Base-by-base conservation (phyloP, 2,888 invertebrate genomes). In the Erebia palarica region DNA sequence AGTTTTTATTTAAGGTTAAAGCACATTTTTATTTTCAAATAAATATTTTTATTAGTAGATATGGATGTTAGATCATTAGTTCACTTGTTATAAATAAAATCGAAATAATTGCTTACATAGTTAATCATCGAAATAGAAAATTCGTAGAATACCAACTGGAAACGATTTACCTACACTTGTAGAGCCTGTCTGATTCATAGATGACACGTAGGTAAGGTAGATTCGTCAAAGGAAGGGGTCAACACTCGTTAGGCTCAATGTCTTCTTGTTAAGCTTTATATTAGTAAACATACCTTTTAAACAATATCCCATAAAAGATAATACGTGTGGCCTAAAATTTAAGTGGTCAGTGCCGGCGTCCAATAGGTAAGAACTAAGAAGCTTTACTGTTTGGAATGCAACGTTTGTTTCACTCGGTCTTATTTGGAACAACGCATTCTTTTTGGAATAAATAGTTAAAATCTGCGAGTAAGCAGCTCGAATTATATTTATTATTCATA, bases 181-280 rank as follows among this genome's bases (percentile, higher is more conserved):
- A 58, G 27, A 27, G 36, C 27, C 14, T 59, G 66, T 42, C 81
- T 88, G 86, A 88, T 84, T 89, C 88, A 89, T 86, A 81, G 79
- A 78, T 80, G 78, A 80, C 78, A 80, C 13, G 58, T 14, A 36
- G 42, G n/a, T 27, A 27, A 60, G 1, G 14, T 7, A n/a, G 14
- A 11, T 75, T 79, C 82, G 86, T 84, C 84, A 82, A 80, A 80
- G 81, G 63, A 63, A 49, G 47, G 81, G 87, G 88, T 90, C 89
- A 87, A 83, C 81, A 82, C 80, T 78, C 82, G 78, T 77, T 84
- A 89, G 83, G 91, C 89, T 89, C 88, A 90, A 85, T 86, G 89
- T 87, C 85, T 89, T 79, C 78, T 75, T 78, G 81, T 83, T 84
- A 86, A 87, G 81, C 84, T 82, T 82, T 85, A 82, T 83, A 81